Percentiles rank a stretch among this genome's conserved stretches.
These are phyloP conservation scores for Anguilla rostrata DNA, from an alignment of 2,113 vertebrate species.

Conservation along the genomic window DNA sequence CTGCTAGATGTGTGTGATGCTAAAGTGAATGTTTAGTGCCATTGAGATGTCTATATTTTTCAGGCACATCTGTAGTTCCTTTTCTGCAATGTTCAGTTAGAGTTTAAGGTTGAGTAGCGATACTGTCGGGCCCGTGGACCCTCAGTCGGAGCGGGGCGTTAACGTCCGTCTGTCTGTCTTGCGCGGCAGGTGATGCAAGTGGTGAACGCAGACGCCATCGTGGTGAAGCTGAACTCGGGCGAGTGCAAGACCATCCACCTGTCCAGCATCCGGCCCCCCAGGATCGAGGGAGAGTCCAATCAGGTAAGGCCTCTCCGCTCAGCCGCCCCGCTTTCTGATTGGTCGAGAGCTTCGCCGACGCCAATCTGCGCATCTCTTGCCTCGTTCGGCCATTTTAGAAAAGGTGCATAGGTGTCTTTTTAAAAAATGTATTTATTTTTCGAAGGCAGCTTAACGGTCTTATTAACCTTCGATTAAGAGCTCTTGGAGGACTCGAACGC, in stretches of 20 bases:
- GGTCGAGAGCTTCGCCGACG: not conserved
- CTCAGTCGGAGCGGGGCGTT: not conserved
- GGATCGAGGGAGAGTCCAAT: constrained; percentile 84
- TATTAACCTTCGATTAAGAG: not conserved
- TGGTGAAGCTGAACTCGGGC: constrained; percentile 91
- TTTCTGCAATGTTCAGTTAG: too few relatives aligned
- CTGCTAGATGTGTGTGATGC: not conserved
- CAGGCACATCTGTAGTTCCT: not conserved
- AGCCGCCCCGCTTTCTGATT: not conserved
- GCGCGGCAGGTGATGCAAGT: constrained; percentile 88
- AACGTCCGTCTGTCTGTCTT: not conserved
- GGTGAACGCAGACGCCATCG: constrained; percentile 89
- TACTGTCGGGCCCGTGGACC: not conserved
- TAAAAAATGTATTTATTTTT: too few relatives aligned
- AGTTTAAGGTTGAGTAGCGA: too few relatives aligned
- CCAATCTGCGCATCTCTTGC: not conserved
- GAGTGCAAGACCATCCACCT: constrained; percentile 94
- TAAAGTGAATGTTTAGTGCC: not conserved
- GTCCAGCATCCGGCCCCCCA: constrained; percentile 91
- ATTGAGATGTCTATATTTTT: not conserved
- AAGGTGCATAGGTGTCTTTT: not conserved
- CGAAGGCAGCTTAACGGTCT: not conserved
- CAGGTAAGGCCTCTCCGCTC: constrained; percentile 51
- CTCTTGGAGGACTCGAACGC: not conserved
- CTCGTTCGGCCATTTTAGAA: not conserved